These are phyloP conservation scores for Meiosimyza platycephala DNA, from an alignment of 2,888 invertebrate genomes.

Conservation along the genomic window DNA sequence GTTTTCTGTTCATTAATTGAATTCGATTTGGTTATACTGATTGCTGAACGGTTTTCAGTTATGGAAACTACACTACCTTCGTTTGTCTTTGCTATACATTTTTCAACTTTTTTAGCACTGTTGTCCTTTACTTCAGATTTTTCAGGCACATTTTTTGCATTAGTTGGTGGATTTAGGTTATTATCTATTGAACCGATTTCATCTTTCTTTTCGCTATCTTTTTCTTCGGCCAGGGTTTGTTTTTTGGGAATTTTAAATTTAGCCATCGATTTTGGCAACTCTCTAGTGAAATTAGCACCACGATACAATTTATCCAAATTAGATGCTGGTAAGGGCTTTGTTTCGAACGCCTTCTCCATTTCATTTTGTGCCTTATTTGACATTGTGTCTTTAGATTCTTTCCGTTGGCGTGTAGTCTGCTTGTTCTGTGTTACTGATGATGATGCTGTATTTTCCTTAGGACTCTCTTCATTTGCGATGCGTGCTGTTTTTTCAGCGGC, in stretches of 20 bases:
- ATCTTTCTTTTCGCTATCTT: constrained; percentile 1
- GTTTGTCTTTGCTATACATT: constrained; percentile 15
- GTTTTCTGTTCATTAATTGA: no score
- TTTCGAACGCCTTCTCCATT: not conserved
- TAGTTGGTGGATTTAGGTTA: not conserved
- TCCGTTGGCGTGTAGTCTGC: not conserved
- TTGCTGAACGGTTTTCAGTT: not conserved
- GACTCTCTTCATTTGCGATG: constrained; percentile 34
- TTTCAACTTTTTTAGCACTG: constrained; percentile 22
- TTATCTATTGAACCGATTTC: no score
- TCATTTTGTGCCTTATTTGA: constrained; percentile 1
- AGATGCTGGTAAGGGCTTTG: constrained; percentile 41
- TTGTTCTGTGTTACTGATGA: not conserved
- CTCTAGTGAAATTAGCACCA: constrained; percentile 42
- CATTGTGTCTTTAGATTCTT: constrained; percentile 10
- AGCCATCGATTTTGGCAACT: constrained; percentile 47
- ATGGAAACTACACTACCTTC: not conserved
- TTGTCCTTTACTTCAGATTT: not conserved
- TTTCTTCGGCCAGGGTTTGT: constrained; percentile 28
- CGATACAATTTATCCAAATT: constrained; percentile 61
- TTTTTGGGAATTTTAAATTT: constrained; percentile 63
- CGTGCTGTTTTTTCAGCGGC: constrained; percentile 43
- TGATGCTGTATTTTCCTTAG: constrained; percentile 21
- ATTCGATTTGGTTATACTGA: no score
- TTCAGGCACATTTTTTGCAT: not conserved